A percentile compares a stretch with the other conserved stretches of the same genome.
These are phyloP conservation scores for Labeo calbasu DNA, from an alignment of 2,797 vertebrate genomes.

Conservation along the genomic window DNA sequence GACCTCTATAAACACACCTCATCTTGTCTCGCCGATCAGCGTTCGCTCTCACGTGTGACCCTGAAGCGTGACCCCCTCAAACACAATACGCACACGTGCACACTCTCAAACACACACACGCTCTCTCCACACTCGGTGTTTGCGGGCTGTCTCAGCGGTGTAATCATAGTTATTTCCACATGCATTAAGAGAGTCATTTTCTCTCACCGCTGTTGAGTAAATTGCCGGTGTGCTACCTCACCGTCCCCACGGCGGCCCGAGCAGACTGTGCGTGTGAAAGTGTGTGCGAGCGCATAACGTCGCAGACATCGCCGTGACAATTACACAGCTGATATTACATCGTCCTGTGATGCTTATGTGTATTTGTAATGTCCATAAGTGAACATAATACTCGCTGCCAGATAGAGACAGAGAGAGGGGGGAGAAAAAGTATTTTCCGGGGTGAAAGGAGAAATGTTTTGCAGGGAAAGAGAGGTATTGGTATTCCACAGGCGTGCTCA, in stretches of 20 bases:
- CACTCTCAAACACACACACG: not conserved
- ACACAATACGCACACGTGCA: not conserved
- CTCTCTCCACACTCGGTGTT: conserved; percentile 1
- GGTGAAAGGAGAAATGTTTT: conserved; percentile 32
- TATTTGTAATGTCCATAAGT: conserved; percentile 32
- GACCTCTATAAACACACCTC: conserved; percentile 7
- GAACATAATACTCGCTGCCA: not conserved
- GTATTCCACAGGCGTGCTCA: conserved; percentile 58
- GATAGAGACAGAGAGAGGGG: not conserved
- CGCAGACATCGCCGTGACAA: not conserved
- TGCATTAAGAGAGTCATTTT: conserved; percentile 71
- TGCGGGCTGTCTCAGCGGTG: conserved; percentile 40
- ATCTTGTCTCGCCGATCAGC: conserved; percentile 6
- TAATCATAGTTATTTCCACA: conserved; percentile 78
- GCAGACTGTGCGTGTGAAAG: not conserved
- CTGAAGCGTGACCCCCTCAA: conserved; percentile 14
- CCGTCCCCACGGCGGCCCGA: not conserved
- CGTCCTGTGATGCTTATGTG: conserved; percentile 14
- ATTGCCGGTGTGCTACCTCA: conserved; percentile 55
- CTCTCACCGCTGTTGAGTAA: conserved; percentile 47
- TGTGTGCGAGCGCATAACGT: not conserved
- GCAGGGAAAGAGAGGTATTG: conserved; percentile 52
- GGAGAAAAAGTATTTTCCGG: conserved; percentile 27
- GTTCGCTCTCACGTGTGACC: not conserved
- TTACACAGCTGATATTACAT: conserved; percentile 23